Conservation (phyloP, 2,113 vertebrate genomes). For the Brachyistius frenatus region DNA sequence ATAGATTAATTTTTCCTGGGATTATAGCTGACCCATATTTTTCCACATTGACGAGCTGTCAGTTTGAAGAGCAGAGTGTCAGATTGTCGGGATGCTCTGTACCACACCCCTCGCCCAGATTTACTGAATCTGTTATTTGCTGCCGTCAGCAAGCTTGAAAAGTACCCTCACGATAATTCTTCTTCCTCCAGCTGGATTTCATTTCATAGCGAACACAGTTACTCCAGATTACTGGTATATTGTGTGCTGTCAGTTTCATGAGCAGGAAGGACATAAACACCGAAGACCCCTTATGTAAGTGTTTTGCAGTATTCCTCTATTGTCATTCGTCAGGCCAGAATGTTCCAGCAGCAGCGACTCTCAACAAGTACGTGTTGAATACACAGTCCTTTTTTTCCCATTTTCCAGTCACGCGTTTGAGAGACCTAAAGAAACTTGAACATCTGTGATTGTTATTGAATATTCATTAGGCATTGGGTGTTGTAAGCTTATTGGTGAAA, state of each 20-base stretch:
- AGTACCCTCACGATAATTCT: background rate
- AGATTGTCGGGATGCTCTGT: slow-evolving; percentile 12
- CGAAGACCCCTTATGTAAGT: slow-evolving; percentile 3
- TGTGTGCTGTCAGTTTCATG: background rate
- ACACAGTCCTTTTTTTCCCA: background rate
- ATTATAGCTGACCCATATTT: slow-evolving; percentile 56
- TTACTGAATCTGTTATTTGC: slow-evolving; percentile 5
- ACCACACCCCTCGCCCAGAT: background rate
- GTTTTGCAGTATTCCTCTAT: slow-evolving; percentile 15
- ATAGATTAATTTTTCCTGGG: slow-evolving; percentile 37
- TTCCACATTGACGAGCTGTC: slow-evolving; percentile 42
- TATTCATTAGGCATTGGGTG: background rate
- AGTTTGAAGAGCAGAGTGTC: slow-evolving; percentile 16
- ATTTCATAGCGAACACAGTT: background rate
- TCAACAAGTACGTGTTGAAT: slow-evolving; percentile 41
- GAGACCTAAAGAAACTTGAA: background rate
- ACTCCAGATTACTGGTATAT: background rate
- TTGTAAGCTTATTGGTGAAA: slow-evolving; percentile 1
- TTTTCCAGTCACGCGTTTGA: too few species aligned
- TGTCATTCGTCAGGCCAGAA: slow-evolving; percentile 17
- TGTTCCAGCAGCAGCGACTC: slow-evolving; percentile 5
- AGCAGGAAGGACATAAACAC: slow-evolving; percentile 7
- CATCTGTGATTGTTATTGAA: background rate
- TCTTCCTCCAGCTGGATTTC: background rate
- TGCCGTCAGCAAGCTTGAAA: background rate